phyloP scores from a whole-genome alignment of 2,113 vertebrate genomes.

The Phrynocephalus versicolor region DNA sequence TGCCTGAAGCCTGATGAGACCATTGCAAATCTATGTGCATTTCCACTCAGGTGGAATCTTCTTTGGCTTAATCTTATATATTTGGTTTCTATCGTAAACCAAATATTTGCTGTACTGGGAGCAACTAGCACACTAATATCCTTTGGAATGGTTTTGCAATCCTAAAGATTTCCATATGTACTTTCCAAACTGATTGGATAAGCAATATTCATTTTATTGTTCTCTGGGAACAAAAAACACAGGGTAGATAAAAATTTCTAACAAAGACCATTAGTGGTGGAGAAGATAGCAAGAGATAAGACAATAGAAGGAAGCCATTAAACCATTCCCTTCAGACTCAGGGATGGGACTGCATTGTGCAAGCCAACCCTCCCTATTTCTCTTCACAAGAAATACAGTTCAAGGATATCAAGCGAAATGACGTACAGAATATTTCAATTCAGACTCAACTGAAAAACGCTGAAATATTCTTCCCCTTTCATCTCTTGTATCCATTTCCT shows the following conservation, averaged over 20 bases:
- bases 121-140: conserved; percentile 48
- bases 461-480: not conserved
- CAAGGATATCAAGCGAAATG: conserved; percentile 16
- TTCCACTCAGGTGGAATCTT: conserved; percentile 45
- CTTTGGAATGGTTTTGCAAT: conserved; percentile 55
- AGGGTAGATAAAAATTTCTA: conserved; percentile 49
- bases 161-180: conserved; percentile 52
- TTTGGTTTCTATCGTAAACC: conserved; percentile 41
- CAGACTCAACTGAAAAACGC: not conserved
- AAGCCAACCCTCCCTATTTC: conserved; percentile 28
- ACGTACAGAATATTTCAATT: conserved; percentile 2
- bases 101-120: conserved; percentile 61
- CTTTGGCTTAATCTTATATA: conserved; percentile 30
- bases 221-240: conserved; percentile 48
- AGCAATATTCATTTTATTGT: conserved; percentile 58
- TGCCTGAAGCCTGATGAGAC: conserved; percentile 21
- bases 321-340: conserved; percentile 63
- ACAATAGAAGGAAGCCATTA: conserved; percentile 71
- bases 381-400: conserved; percentile 25
- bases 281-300: conserved; percentile 64
- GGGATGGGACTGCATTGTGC: conserved; percentile 22
- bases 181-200: conserved; percentile 60
- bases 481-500: conserved; percentile 7
- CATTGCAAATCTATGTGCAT: not conserved
- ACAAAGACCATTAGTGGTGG: conserved; percentile 53